Evolutionary conservation across 2,113 vertebrate genomes (phyloP), one percentile per base, ranked within the genome.

Genomic region (Sula dactylatra): DNA sequence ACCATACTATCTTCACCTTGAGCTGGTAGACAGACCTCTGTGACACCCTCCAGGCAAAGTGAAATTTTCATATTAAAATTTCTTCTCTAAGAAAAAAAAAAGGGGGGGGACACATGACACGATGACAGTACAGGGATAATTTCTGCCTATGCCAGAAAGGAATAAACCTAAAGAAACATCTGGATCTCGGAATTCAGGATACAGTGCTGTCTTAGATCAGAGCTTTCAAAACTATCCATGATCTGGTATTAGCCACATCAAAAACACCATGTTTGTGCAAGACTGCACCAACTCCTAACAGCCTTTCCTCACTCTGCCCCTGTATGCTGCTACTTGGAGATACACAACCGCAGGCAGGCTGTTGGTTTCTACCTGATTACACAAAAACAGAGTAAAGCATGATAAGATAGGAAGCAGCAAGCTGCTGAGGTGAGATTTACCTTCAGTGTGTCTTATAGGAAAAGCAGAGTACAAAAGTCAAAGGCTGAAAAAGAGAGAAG

Each of bases 91-190:
- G 32, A 47, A 13, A 40, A 29, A 34, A 27, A 19, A 36, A 9
- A 2, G 6, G 2, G 7, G 10, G 0, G 1, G 16, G 4, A 44
- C 44, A 44, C n/a, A n/a, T n/a, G n/a, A n/a, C n/a, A n/a, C n/a
- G n/a, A n/a, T n/a, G n/a, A n/a, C n/a, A n/a, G n/a, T n/a, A n/a
- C 21, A 10, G 58, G 13, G 7, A 70, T 36, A 62, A 56, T 36
- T 82, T 67, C 69, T 66, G 4, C 15, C 27, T 89, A 40, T 58
- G 58, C 9, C 18, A 86, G 38, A 56, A 77, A 56, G 21, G 15
- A 94, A 64, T 47, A 56, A 85, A 54, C 19, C 26, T 16, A 6
- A 76, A 72, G n/a, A 86, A 93, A 78, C 21, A 74, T 10, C 12
- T 71, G 27, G 15, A 84, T 78, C 42, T 62, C 7, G 7, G 9